A percentile compares a stretch with the other conserved stretches of the same genome.
phyloP scores from a whole-genome alignment of 2,797 vertebrate species.

The Mallotus villosus region DNA sequence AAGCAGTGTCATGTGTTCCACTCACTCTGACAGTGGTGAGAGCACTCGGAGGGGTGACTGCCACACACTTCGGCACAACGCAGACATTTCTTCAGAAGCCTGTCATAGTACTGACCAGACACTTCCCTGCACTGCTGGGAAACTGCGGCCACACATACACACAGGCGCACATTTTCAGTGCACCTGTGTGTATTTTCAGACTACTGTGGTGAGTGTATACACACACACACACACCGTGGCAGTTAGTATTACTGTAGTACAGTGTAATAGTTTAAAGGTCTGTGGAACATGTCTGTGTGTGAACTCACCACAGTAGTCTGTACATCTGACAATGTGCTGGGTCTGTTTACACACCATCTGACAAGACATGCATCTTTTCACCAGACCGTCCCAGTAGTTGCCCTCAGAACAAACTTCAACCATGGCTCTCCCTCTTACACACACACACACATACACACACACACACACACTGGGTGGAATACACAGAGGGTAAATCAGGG shows the following conservation, averaged over 20 bases:
- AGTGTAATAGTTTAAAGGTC: background rate
- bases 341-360: slow-evolving; percentile 31
- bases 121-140: slow-evolving; percentile 41
- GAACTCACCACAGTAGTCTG: slow-evolving; percentile 66
- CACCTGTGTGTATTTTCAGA: too few species aligned
- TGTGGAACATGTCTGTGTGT: background rate
- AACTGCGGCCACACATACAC: slow-evolving; percentile 35
- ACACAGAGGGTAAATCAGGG: background rate
- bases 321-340: slow-evolving; percentile 33
- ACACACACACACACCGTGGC: slow-evolving; percentile 13
- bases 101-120: slow-evolving; percentile 65
- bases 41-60: slow-evolving; percentile 57
- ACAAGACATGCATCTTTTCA: slow-evolving; percentile 55
- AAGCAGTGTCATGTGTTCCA: slow-evolving; percentile 3
- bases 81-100: slow-evolving; percentile 67
- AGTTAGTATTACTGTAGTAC: background rate
- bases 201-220: slow-evolving; percentile 65
- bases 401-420: slow-evolving; percentile 37
- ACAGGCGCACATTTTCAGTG: background rate
- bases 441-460: slow-evolving; percentile 7
- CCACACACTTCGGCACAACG: slow-evolving; percentile 60
- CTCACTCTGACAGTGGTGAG: slow-evolving; percentile 61
- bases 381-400: slow-evolving; percentile 50
- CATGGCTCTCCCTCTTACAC: slow-evolving; percentile 41
- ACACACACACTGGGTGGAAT: too few species aligned